These are phyloP conservation scores for Lepidotrigona ventralis DNA, from an alignment of 1,140 invertebrate species.

Conservation along the genomic window DNA sequence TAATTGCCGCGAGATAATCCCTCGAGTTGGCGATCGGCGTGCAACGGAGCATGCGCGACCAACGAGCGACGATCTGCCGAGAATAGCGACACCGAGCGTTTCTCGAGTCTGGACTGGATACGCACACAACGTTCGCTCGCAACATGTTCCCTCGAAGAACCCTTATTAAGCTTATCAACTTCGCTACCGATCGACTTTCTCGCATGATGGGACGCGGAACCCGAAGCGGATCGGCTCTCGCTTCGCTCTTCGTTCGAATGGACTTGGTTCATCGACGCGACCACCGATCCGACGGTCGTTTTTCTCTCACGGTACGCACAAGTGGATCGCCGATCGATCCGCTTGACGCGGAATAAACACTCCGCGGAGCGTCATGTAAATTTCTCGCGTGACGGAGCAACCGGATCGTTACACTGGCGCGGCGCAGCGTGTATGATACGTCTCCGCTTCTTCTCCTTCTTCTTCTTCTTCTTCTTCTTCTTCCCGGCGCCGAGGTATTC, in stretches of 20 bases:
- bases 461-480: conserved; percentile 8
- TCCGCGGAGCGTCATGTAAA: conserved; percentile 41
- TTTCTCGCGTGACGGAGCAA: conserved; percentile 45
- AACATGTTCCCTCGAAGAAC: not conserved
- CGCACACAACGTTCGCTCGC: not conserved
- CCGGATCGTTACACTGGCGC: conserved; percentile 21
- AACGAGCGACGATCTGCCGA: not conserved
- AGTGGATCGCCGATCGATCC: not conserved
- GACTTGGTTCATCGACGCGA: conserved; percentile 16
- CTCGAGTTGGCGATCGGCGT: not conserved
- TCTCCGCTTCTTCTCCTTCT: conserved; percentile 16
- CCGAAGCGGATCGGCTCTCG: not conserved
- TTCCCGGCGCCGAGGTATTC: conserved; percentile 11
- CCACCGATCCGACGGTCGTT: not conserved
- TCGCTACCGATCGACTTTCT: conserved; percentile 5
- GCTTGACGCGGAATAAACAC: conserved; percentile 36
- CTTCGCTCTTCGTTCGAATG: not conserved
- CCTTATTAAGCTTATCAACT: conserved; percentile 5
- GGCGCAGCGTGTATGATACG: not conserved
- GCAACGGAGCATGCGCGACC: not conserved
- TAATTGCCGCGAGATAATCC: not conserved
- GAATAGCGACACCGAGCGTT: not conserved
- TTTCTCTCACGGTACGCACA: not conserved
- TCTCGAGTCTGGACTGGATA: not conserved
- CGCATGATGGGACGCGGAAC: not conserved